Conservation (phyloP, 1,140 invertebrate genomes). For the Thereuonema tuberculata region DNA sequence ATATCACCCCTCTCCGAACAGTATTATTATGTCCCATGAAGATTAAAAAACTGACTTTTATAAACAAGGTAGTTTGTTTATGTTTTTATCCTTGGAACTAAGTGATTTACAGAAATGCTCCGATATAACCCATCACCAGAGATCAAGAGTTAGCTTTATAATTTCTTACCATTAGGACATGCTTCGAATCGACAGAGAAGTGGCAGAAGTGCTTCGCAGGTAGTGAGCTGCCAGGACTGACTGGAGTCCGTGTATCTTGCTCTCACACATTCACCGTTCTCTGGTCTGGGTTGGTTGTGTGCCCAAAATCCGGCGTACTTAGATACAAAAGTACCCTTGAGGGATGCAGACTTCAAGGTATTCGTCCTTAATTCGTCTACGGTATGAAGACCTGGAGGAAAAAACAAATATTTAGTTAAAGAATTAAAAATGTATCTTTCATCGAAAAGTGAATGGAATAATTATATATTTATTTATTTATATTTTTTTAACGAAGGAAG, state of each 20-base stretch:
- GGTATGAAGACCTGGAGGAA: conserved; percentile 55
- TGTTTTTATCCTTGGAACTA: background rate
- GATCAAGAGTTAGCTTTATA: too few relatives aligned
- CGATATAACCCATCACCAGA: background rate
- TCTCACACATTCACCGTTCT: conserved; percentile 72
- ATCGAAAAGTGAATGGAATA: background rate
- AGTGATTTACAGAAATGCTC: background rate
- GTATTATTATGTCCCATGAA: too few relatives aligned
- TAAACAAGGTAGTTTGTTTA: background rate
- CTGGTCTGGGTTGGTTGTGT: conserved; percentile 62
- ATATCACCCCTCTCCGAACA: too few relatives aligned
- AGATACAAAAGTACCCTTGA: conserved; percentile 55
- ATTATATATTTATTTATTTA: background rate
- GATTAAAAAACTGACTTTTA: background rate
- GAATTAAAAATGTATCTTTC: conserved; percentile 6
- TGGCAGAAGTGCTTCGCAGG: conserved; percentile 81
- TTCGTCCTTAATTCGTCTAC: conserved; percentile 84
- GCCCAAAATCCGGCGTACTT: conserved; percentile 60
- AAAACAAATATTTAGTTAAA: conserved; percentile 1
- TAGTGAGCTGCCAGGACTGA: conserved; percentile 83
- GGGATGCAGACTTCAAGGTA: conserved; percentile 81
- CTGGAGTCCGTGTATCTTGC: conserved; percentile 44
- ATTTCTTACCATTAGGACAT: conserved; percentile 65
- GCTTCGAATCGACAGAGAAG: conserved; percentile 84
- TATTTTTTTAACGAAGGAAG: too few relatives aligned